phyloP scores from a whole-genome alignment of 2,888 invertebrate genomes.

The Napeogenes sylphis region DNA sequence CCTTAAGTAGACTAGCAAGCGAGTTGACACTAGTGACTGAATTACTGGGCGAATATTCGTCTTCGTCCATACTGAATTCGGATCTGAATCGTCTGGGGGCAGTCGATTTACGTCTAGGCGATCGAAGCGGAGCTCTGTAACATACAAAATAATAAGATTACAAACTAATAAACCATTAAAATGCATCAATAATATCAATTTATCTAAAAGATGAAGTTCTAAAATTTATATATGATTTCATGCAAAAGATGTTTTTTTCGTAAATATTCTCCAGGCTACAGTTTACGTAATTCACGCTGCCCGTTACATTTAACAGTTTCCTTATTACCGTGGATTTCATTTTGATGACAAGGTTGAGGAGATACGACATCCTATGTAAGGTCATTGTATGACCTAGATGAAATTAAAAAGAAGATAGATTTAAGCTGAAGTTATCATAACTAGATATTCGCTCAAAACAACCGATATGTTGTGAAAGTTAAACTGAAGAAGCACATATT shows the following conservation, averaged over 20 bases:
- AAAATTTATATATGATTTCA: no score
- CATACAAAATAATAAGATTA: no score
- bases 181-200: no score
- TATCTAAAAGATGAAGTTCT: no score
- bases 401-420: background rate
- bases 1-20: constrained; percentile 87
- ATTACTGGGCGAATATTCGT: constrained; percentile 83
- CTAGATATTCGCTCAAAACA: no score
- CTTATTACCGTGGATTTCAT: constrained; percentile 24
- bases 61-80: constrained; percentile 78
- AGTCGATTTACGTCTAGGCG: constrained; percentile 78
- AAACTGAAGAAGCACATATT: no score
- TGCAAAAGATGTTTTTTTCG: no score
- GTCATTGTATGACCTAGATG: background rate
- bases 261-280: no score
- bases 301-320: constrained; percentile 18
- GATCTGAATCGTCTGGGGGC: constrained; percentile 75
- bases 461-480: no score
- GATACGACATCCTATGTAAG: background rate
- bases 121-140: constrained; percentile 80
- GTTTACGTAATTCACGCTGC: constrained; percentile 17
- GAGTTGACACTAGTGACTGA: constrained; percentile 92
- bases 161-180: no score
- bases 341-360: constrained; percentile 16
- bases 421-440: no score